These are phyloP conservation scores for Empis livida DNA, from an alignment of 2,888 invertebrate species.

Conservation along the genomic window DNA sequence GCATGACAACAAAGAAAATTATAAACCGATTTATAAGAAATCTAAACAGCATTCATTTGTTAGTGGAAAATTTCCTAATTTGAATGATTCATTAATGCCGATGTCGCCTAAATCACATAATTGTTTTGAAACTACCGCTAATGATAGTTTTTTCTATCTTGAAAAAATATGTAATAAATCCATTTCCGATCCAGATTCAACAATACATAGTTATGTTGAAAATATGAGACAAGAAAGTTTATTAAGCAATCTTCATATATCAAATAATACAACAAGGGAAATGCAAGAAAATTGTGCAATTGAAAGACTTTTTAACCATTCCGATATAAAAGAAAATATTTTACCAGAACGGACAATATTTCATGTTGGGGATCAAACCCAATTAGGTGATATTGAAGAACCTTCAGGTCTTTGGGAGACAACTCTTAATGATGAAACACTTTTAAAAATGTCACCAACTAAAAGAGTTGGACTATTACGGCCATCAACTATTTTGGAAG, in stretches of 20 bases:
- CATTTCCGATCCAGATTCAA: conserved; percentile 29
- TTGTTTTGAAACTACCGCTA: conserved; percentile 6
- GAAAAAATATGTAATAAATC: conserved; percentile 33
- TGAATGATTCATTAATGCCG: no score
- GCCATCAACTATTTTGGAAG: conserved; percentile 33
- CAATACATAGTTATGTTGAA: conserved; percentile 9
- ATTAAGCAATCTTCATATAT: conserved; percentile 4
- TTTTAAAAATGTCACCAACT: conserved; percentile 23
- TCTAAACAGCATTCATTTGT: no score
- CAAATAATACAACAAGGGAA: neutral
- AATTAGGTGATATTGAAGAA: conserved; percentile 29
- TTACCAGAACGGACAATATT: neutral
- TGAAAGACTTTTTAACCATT: conserved; percentile 20
- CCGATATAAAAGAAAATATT: conserved; percentile 14
- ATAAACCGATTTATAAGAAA: conserved; percentile 2
- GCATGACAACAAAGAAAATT: neutral
- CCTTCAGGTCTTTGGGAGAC: conserved; percentile 33
- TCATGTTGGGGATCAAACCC: conserved; percentile 22
- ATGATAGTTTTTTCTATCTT: conserved; percentile 25
- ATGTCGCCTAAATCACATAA: neutral
- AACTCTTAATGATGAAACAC: conserved; percentile 16
- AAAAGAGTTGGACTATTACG: conserved; percentile 31
- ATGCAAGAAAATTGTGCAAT: conserved; percentile 22
- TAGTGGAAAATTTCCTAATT: no score
- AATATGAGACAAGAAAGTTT: conserved; percentile 3